These are phyloP conservation scores for Steatocranus sp. DNA, from an alignment of 2,797 vertebrate species.

Conservation along the genomic window DNA sequence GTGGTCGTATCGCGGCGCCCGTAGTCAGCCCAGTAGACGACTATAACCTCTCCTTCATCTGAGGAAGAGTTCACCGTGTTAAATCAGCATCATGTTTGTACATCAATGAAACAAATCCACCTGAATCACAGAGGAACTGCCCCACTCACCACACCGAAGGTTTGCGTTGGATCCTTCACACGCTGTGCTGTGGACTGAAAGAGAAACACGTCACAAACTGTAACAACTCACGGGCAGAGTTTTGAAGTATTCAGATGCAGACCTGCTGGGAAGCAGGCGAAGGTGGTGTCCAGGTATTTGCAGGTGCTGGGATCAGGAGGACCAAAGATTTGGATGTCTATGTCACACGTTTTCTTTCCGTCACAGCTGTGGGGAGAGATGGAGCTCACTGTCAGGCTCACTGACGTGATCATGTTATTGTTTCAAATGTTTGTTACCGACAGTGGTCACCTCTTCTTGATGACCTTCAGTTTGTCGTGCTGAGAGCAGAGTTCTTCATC, in stretches of 20 bases:
- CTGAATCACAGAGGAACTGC: not conserved
- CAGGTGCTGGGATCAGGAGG: constrained; percentile 27
- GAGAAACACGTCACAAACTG: not conserved
- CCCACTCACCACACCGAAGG: not conserved
- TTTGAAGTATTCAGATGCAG: not conserved
- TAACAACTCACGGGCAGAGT: too few relatives aligned
- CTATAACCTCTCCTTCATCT: not conserved
- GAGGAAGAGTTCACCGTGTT: not conserved
- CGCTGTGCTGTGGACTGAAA: not conserved
- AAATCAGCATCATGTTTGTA: not conserved
- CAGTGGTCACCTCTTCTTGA: not conserved
- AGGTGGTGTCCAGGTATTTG: constrained; percentile 50
- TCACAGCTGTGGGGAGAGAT: constrained; percentile 38
- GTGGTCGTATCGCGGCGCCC: not conserved
- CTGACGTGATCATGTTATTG: too few relatives aligned
- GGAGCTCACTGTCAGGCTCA: not conserved
- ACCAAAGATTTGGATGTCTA: not conserved
- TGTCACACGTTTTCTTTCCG: constrained; percentile 32
- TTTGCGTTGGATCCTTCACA: not conserved
- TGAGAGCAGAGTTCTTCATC: constrained; percentile 3
- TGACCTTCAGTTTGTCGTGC: not conserved
- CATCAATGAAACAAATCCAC: not conserved
- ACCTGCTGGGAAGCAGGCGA: constrained; percentile 36
- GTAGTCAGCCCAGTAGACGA: not conserved
- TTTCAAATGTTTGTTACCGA: not conserved